These are phyloP conservation scores for Bovichtus variegatus DNA, from an alignment of 2,797 vertebrate genomes.

Conservation along the genomic window DNA sequence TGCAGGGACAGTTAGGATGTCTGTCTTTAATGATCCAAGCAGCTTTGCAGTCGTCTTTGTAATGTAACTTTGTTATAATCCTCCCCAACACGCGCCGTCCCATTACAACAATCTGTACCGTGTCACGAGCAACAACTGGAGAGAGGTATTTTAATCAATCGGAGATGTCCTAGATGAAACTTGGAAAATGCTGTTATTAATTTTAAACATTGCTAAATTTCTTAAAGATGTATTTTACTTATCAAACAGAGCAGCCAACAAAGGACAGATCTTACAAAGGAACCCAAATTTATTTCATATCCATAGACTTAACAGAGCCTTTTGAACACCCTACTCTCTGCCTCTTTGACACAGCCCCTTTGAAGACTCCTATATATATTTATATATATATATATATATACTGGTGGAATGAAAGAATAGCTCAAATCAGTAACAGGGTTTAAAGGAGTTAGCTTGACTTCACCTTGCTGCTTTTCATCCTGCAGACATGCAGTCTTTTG, in stretches of 20 bases:
- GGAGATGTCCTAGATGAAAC: conserved; percentile 68
- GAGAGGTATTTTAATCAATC: conserved; percentile 77
- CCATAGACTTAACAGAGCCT: conserved; percentile 70
- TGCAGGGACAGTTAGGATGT: conserved; percentile 48
- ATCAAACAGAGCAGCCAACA: conserved; percentile 68
- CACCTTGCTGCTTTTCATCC: conserved; percentile 64
- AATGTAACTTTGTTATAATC: conserved; percentile 51
- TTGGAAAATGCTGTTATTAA: conserved; percentile 69
- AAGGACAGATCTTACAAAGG: conserved; percentile 59
- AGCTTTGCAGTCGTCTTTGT: conserved; percentile 52
- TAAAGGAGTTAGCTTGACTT: conserved; percentile 71
- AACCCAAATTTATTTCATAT: conserved; percentile 68
- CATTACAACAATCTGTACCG: conserved; percentile 62
- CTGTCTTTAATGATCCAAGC: conserved; percentile 60
- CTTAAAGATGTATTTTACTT: conserved; percentile 75
- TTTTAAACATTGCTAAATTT: conserved; percentile 79
- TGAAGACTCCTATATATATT: conserved; percentile 69
- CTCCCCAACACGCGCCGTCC: conserved; percentile 31
- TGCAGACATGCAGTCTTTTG: conserved; percentile 53
- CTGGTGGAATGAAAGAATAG: conserved; percentile 68
- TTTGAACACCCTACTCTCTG: conserved; percentile 68
- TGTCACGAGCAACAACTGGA: conserved; percentile 69
- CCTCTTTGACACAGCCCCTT: conserved; percentile 74
- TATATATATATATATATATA: not conserved
- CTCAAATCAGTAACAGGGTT: conserved; percentile 76